phyloP scores from a whole-genome alignment of 2,888 invertebrate genomes.

The Venustoraphidia nigricollis region DNA sequence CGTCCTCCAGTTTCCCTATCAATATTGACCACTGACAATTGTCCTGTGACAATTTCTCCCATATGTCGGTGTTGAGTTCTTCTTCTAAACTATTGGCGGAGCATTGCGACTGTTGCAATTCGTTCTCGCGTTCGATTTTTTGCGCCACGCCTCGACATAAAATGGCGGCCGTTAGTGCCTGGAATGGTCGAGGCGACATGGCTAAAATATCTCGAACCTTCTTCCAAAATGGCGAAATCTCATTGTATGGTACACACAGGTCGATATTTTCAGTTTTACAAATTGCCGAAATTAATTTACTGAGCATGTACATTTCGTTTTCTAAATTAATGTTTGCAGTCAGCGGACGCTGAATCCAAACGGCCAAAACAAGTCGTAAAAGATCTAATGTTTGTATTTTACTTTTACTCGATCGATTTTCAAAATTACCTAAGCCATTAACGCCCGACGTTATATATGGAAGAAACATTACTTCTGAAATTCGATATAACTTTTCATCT shows the following conservation, averaged over 20 bases:
- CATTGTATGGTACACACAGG: conserved; percentile 46
- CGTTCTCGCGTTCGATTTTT: conserved; percentile 29
- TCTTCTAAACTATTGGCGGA: conserved; percentile 21
- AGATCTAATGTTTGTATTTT: conserved; percentile 46
- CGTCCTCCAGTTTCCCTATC: conserved; percentile 78
- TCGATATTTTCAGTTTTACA: conserved; percentile 44
- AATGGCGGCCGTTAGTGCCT: conserved; percentile 68
- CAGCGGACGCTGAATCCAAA: conserved; percentile 51
- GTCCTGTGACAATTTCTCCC: conserved; percentile 76
- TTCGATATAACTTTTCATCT: conserved; percentile 24
- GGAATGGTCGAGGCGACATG: conserved; percentile 57
- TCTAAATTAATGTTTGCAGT: conserved; percentile 26
- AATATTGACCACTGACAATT: conserved; percentile 75
- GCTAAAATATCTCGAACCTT: conserved; percentile 54
- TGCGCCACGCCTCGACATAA: conserved; percentile 63
- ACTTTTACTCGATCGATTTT: conserved; percentile 20
- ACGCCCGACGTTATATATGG: conserved; percentile 18
- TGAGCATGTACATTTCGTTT: conserved; percentile 51
- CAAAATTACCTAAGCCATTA: conserved; percentile 16
- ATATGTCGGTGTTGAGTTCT: conserved; percentile 34
- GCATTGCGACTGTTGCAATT: conserved; percentile 16
- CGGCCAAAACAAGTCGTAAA: conserved; percentile 51
- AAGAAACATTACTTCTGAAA: conserved; percentile 23
- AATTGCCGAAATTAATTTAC: conserved; percentile 44
- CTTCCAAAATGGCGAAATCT: conserved; percentile 71